phyloP scores from a whole-genome alignment of 2,113 vertebrate genomes.

The Nasalis larvatus region DNA sequence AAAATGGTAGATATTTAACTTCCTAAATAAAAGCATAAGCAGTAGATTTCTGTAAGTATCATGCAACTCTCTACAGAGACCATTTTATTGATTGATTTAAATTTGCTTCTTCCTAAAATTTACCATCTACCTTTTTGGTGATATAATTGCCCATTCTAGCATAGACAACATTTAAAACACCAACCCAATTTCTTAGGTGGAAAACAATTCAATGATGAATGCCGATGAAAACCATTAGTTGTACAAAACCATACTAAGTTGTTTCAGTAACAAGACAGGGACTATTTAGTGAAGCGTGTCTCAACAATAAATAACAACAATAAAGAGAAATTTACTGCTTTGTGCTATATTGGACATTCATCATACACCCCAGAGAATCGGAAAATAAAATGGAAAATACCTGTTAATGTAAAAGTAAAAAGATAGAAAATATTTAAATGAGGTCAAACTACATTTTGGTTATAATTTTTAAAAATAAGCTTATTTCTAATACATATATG shows the following conservation, averaged over 20 bases:
- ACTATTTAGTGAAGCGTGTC: constrained; percentile 41
- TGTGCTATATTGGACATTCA: constrained; percentile 1
- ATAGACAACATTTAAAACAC: background rate
- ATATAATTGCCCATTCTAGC: background rate
- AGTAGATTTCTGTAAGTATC: background rate
- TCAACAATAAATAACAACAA: constrained; percentile 58
- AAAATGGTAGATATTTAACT: background rate
- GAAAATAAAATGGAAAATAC: constrained; percentile 40
- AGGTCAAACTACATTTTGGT: constrained; percentile 32
- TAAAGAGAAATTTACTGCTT: constrained; percentile 17
- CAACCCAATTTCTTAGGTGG: background rate
- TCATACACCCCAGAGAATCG: background rate
- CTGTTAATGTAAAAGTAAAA: background rate
- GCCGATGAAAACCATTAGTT: constrained; percentile 30
- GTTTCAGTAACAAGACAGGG: constrained; percentile 44
- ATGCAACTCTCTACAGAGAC: background rate
- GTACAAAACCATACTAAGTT: constrained; percentile 17
- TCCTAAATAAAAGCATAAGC: background rate
- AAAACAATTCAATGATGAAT: constrained; percentile 26
- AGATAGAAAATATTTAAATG: constrained; percentile 26
- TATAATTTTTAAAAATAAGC: constrained; percentile 22
- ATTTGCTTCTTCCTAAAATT: constrained; percentile 29
- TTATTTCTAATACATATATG: constrained; percentile 19
- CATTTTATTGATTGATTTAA: constrained; percentile 21
- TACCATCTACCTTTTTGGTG: background rate